Percentiles rank a stretch among this genome's conserved stretches.
Evolutionary conservation across 2,113 vertebrate species (phyloP).

Genomic region (Butorides virescens): DNA sequence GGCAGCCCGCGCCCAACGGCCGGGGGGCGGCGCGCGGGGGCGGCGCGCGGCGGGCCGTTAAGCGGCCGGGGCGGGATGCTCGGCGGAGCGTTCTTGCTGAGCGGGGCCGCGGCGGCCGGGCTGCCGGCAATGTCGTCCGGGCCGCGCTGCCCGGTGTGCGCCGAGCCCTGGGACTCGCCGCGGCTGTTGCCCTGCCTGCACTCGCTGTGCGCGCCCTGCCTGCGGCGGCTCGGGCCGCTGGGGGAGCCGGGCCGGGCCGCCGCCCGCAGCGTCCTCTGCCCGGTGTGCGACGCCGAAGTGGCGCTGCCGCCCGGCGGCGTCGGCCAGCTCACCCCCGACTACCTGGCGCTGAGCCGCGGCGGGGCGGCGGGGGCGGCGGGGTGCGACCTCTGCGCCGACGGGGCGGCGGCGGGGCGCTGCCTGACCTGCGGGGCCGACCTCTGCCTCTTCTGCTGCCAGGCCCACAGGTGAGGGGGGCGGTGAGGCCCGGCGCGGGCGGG

Average conservation of each 20-base stretch:
- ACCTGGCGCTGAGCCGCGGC: constrained; percentile 79
- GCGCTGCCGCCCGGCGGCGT: constrained; percentile 81
- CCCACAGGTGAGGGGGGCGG: constrained; percentile 83
- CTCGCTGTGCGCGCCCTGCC: constrained; percentile 85
- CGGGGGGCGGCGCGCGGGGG: background rate
- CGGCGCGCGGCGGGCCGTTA: background rate
- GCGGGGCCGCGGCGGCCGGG: background rate
- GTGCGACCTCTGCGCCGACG: constrained; percentile 88
- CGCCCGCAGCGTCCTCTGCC: constrained; percentile 80
- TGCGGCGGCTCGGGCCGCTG: constrained; percentile 79
- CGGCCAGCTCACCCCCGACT: constrained; percentile 79
- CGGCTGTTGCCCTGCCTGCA: constrained; percentile 88
- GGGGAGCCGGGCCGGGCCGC: constrained; percentile 26
- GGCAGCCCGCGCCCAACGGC: background rate
- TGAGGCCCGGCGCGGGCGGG: background rate
- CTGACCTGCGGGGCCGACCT: constrained; percentile 84
- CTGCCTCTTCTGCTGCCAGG: constrained; percentile 91
- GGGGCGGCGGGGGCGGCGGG: constrained; percentile 67
- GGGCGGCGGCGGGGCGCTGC: constrained; percentile 82
- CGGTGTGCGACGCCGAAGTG: constrained; percentile 86
- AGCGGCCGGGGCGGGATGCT: background rate
- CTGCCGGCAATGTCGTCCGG: background rate
- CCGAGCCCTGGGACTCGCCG: constrained; percentile 76
- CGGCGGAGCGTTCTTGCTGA: background rate
- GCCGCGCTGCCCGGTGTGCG: constrained; percentile 73